A percentile compares a stretch with the other conserved stretches of the same genome.
phyloP scores from a whole-genome alignment of 2,797 vertebrate genomes.

The Echiichthys vipera region DNA sequence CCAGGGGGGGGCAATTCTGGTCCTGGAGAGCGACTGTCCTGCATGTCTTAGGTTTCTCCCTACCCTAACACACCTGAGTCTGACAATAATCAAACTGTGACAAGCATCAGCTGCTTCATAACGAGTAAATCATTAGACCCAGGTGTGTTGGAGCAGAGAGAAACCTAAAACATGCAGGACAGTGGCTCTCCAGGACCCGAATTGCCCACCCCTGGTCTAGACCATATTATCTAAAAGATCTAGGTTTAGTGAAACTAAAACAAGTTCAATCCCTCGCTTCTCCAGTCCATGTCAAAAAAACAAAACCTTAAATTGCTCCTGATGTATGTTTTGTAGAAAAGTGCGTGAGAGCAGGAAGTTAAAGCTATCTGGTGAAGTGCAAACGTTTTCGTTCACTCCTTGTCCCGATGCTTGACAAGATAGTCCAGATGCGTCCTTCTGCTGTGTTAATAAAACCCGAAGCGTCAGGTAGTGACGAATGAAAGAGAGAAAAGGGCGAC shows the following conservation, averaged over 20 bases:
- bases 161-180: too few species aligned
- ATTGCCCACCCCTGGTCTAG: too few species aligned
- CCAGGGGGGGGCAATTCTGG: too few species aligned
- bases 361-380: not conserved
- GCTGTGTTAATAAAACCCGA: slow-evolving; percentile 27
- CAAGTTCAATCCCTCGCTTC: too few species aligned
- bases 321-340: not conserved
- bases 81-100: too few species aligned
- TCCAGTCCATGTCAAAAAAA: not conserved
- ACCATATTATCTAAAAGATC: not conserved
- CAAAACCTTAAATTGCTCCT: not conserved
- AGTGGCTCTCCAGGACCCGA: too few species aligned
- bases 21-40: too few species aligned
- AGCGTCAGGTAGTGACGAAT: slow-evolving; percentile 29
- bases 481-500: slow-evolving; percentile 20
- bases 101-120: too few species aligned
- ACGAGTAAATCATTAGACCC: too few species aligned
- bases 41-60: too few species aligned
- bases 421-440: slow-evolving; percentile 20
- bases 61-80: too few species aligned
- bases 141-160: too few species aligned
- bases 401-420: not conserved
- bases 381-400: slow-evolving; percentile 9
- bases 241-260: not conserved
- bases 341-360: not conserved